Evolutionary conservation across 2,797 vertebrate genomes (phyloP).

Genomic region (Bradypus variegatus): DNA sequence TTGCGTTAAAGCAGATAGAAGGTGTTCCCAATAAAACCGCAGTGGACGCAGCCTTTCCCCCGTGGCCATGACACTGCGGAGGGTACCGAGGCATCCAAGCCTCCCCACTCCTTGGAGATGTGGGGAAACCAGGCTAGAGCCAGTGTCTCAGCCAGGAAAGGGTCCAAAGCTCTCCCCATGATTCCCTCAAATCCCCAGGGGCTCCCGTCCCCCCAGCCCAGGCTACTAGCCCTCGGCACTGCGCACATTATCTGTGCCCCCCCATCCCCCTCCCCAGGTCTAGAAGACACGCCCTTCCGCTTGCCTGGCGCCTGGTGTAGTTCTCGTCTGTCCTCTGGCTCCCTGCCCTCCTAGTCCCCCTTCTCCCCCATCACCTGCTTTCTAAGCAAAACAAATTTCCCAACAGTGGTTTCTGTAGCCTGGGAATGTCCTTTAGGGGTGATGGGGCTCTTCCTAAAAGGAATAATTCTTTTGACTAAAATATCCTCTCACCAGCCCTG

Average conservation of each 20-base stretch:
- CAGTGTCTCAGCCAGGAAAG: fast-evolving
- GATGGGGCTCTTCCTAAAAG: background rate
- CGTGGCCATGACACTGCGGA: background rate
- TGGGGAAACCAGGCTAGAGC: background rate
- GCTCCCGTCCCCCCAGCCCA: fast-evolving
- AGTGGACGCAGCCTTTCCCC: background rate
- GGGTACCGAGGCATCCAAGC: background rate
- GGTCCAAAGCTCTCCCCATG: too few relatives aligned
- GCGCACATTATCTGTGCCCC: fast-evolving
- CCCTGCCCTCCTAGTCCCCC: too few relatives aligned
- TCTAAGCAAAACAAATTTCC: background rate
- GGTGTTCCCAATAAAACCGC: too few relatives aligned
- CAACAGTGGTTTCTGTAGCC: fast-evolving
- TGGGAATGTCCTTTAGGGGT: fast-evolving
- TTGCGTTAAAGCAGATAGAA: too few relatives aligned
- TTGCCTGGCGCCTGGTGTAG: background rate
- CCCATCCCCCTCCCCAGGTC: background rate
- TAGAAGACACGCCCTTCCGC: too few relatives aligned
- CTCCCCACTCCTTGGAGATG: background rate
- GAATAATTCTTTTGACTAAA: fast-evolving
- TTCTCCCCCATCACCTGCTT: background rate
- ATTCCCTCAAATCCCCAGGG: background rate
- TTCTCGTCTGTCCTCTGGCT: too few relatives aligned
- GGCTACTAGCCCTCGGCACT: fast-evolving
- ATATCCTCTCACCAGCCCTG: fast-evolving